These are phyloP conservation scores for Illadopsis cleaveri DNA, from an alignment of 2,113 vertebrate genomes.

Conservation along the genomic window DNA sequence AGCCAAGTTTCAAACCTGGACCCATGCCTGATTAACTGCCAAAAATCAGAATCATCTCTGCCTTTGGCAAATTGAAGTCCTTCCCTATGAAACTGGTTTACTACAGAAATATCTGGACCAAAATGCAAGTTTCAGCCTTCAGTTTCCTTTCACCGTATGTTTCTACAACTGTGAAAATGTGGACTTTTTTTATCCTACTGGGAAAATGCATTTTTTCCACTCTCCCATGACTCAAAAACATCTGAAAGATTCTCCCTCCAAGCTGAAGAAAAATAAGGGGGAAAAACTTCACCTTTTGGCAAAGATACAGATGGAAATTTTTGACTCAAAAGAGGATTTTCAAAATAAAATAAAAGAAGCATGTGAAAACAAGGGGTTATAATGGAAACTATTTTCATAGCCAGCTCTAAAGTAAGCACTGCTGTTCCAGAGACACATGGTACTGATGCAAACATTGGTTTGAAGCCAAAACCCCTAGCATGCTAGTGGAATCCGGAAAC, in stretches of 20 bases:
- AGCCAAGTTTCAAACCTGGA: neutral
- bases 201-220: conserved; percentile 41
- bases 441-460: conserved; percentile 57
- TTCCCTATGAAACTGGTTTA: neutral
- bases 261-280: neutral
- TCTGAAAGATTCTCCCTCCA: conserved; percentile 19
- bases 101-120: neutral
- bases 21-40: neutral
- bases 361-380: conserved; percentile 55
- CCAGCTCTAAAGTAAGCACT: conserved; percentile 50
- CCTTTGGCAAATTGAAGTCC: neutral
- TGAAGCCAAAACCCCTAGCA: conserved; percentile 43
- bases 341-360: conserved; percentile 46
- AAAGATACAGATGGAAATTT: conserved; percentile 48
- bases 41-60: neutral
- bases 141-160: neutral
- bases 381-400: conserved; percentile 59
- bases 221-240: conserved; percentile 32
- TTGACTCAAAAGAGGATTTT: conserved; percentile 43
- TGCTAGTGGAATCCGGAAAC: conserved; percentile 45
- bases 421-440: conserved; percentile 50
- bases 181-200: neutral
- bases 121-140: neutral
- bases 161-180: neutral
- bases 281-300: conserved; percentile 30